Evolutionary conservation across 2,888 invertebrate species (phyloP), one percentile per base, ranked within the genome.

Genomic region (Scrobipalpa costella): DNA sequence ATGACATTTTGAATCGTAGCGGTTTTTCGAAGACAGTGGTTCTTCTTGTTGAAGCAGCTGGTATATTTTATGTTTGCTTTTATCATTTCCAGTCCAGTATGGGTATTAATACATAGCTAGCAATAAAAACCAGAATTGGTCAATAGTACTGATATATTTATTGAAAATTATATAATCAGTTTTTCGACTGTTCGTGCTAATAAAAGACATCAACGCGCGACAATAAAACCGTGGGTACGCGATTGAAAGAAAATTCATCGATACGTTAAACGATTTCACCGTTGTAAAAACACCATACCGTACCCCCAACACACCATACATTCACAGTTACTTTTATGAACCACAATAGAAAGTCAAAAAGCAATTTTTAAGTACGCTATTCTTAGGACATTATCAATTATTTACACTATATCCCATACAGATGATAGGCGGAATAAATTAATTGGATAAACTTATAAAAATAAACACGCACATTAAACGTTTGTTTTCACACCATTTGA

Each of bases 361-460:
- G 68, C 70, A 72, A 73, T 71, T 72, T 68, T 72, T 72, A 63
- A 7, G 66, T 57, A 67, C 64, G 68, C 72, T 71, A 73, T 72
- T 73, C 49, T 71, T 73, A 71, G 69, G 73, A 74, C 65, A 81
- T 83, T 81, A 82, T 64, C 83, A 70, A 83, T 83, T 83, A 80
- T 83, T 74, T 78, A 79, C 82, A 81, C 76, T 65, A 73, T 71
- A 76, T 79, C 73, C 69, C 66, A 34, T 49, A 49, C 7, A 63
- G 15, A 55, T 50, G 40, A 65, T 63, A 21, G 61, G 63, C 65
- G 61, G 19, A 33, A 49, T 61, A 15, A 65, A 65, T 65, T 63
- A 34, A 63, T 65, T 65, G 61, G 62, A 57, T 57, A 58, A 38
- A 63, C 61, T 58, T 58, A 58, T 62, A 55, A 62, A 47, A 44